Conservation (phyloP, 2,888 invertebrate genomes). For the Orthonychiurus folsomi region DNA sequence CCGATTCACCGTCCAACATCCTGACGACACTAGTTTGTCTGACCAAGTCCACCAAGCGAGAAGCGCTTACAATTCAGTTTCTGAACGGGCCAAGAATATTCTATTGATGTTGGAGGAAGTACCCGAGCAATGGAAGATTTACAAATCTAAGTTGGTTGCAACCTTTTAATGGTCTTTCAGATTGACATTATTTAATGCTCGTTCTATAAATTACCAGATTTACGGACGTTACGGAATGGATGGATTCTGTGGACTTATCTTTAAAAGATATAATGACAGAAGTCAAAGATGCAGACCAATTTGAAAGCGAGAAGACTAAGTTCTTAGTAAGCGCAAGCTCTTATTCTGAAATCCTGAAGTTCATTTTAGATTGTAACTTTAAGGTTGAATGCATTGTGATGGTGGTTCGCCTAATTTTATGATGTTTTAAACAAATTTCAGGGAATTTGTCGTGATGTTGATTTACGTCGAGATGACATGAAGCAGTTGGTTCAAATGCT, state of each 20-base stretch:
- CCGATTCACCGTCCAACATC: slow-evolving; percentile 59
- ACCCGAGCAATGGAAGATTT: slow-evolving; percentile 82
- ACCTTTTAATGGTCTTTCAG: background rate
- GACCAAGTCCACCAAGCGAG: slow-evolving; percentile 60
- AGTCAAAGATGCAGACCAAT: slow-evolving; percentile 76
- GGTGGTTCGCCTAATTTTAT: background rate
- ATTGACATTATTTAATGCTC: background rate
- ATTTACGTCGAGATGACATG: slow-evolving; percentile 83
- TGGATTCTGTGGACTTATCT: slow-evolving; percentile 77
- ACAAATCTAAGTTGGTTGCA: slow-evolving; percentile 56
- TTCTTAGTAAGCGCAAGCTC: slow-evolving; percentile 64
- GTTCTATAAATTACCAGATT: slow-evolving; percentile 48
- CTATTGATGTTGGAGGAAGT: slow-evolving; percentile 68
- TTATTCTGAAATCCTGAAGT: slow-evolving; percentile 10
- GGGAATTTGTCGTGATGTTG: slow-evolving; percentile 84
- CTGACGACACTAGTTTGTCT: slow-evolving; percentile 56
- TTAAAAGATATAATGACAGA: slow-evolving; percentile 75
- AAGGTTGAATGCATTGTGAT: background rate
- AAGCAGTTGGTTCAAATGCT: slow-evolving; percentile 88
- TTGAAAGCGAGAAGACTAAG: slow-evolving; percentile 76
- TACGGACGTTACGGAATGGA: slow-evolving; percentile 76
- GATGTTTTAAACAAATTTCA: no score
- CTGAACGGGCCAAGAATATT: slow-evolving; percentile 61
- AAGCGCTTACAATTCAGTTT: slow-evolving; percentile 64
- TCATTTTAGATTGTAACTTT: slow-evolving; percentile 9